Evolutionary conservation across 2,888 invertebrate species (phyloP).

Genomic region (Parelbella ahira): DNA sequence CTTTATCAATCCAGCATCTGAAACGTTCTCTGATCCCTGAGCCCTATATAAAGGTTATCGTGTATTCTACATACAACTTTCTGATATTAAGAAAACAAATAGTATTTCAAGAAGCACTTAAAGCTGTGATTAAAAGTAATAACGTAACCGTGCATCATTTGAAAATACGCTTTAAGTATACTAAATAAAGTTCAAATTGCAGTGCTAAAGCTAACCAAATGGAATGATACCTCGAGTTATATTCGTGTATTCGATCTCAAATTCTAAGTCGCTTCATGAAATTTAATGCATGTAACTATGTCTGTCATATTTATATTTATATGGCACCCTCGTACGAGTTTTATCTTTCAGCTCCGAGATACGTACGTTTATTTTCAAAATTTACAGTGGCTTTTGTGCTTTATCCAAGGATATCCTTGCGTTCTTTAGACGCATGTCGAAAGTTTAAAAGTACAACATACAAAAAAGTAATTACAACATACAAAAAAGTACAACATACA

Average conservation of each 20-base stretch:
- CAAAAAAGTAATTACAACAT: too few species aligned
- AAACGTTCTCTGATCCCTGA: too few species aligned
- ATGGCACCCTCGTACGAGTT: constrained; percentile 15
- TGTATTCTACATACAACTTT: too few species aligned
- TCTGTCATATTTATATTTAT: constrained; percentile 12
- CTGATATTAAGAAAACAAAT: background rate
- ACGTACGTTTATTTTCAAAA: too few species aligned
- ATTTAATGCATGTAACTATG: constrained; percentile 14
- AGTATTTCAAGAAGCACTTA: background rate
- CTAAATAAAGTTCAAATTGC: constrained; percentile 1
- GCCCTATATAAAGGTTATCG: too few species aligned
- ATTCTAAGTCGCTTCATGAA: constrained; percentile 20
- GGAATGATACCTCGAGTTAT: constrained; percentile 1
- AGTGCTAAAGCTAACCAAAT: background rate
- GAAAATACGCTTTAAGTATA: too few species aligned
- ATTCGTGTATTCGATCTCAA: constrained; percentile 14
- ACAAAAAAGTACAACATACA: too few species aligned
- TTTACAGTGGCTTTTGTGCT: too few species aligned
- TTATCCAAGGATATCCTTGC: too few species aligned
- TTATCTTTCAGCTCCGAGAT: constrained; percentile 16
- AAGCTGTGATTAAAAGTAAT: constrained; percentile 5
- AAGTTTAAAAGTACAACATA: too few species aligned
- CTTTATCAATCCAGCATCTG: too few species aligned
- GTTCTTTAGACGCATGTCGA: too few species aligned
- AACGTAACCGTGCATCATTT: background rate